These are phyloP conservation scores for Elephas maximus DNA, from an alignment of 2,113 vertebrate species.

Conservation along the genomic window DNA sequence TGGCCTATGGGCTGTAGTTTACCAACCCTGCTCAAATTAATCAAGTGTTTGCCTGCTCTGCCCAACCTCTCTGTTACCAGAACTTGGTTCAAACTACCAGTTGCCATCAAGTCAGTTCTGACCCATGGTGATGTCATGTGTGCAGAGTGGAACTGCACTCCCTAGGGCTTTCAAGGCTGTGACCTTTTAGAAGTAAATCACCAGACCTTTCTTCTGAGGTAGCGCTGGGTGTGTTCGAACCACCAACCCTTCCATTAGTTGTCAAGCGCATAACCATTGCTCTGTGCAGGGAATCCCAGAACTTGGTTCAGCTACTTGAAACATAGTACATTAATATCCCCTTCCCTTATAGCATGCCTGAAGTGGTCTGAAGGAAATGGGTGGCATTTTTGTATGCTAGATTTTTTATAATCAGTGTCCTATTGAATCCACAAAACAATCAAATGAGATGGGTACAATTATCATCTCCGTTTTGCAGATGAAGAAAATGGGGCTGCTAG, in stretches of 20 bases:
- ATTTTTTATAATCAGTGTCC: not conserved
- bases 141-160: not conserved
- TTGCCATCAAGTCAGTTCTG: not conserved
- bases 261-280: not conserved
- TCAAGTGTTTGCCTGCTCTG: not conserved
- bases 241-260: not conserved
- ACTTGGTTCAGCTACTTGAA: not conserved
- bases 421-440: not conserved
- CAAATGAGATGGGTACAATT: not conserved
- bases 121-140: not conserved
- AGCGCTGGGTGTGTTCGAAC: too few species aligned
- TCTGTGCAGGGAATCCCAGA: not conserved
- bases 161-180: not conserved
- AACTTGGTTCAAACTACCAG: not conserved
- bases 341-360: too few species aligned
- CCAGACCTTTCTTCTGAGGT: not conserved
- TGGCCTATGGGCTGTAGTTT: not conserved
- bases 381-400: too few species aligned
- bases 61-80: not conserved
- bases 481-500: not conserved
- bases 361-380: too few species aligned
- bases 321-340: not conserved
- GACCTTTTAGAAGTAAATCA: not conserved
- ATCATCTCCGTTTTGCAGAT: not conserved
- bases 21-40: not conserved